These are phyloP conservation scores for Chionis minor DNA, from an alignment of 2,113 vertebrate genomes.

Conservation along the genomic window DNA sequence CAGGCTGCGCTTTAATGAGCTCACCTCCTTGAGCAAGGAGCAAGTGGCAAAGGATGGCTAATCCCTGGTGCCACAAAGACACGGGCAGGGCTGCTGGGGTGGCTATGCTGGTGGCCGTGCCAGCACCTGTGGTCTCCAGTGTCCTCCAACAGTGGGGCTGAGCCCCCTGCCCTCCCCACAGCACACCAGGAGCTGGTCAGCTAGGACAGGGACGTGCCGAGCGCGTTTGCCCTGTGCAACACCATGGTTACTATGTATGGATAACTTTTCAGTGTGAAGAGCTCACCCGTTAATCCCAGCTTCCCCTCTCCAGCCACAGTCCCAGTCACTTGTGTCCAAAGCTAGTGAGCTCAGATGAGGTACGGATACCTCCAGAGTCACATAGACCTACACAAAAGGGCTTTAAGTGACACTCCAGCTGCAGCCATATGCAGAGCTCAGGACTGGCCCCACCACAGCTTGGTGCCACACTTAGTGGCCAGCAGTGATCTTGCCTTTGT, in stretches of 20 bases:
- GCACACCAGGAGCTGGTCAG: background rate
- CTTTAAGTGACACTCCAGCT: background rate
- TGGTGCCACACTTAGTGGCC: background rate
- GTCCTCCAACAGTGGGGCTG: background rate
- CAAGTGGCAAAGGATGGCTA: background rate
- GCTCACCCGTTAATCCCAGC: fast-evolving
- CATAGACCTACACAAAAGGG: fast-evolving
- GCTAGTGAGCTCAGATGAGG: background rate
- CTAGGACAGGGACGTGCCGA: fast-evolving
- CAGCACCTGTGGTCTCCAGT: fast-evolving
- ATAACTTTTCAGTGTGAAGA: background rate
- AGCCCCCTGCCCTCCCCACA: fast-evolving
- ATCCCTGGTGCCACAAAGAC: background rate
- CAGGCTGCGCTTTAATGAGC: background rate
- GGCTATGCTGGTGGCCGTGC: background rate
- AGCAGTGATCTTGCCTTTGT: background rate
- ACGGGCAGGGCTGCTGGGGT: background rate
- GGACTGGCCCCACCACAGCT: background rate
- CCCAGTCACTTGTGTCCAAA: background rate
- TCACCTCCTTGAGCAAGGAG: background rate
- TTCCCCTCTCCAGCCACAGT: background rate
- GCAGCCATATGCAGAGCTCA: background rate
- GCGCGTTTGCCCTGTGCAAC: fast-evolving
- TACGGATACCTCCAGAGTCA: background rate
- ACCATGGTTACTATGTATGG: fast-evolving